Base-by-base conservation (phyloP, 1,140 invertebrate genomes). In the Drosophila azteca region DNA sequence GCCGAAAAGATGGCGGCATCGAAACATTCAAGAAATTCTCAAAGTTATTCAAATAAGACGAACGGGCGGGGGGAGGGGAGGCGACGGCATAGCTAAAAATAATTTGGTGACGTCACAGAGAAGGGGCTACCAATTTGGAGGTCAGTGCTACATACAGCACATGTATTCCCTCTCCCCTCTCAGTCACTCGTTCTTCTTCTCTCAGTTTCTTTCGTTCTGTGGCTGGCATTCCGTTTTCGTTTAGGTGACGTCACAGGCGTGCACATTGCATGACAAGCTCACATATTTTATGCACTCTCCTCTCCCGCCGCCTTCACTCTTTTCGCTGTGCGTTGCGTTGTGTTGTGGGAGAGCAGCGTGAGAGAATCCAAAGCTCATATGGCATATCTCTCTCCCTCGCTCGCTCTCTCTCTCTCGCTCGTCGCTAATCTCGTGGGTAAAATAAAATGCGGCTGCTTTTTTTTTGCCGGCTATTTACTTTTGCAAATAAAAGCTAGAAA, bases 31-130 rank as follows among this genome's bases (percentile, higher is more conserved):
- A 57, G 43, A 41, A 44, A 62, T 29, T 55, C 11, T 35, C 11
- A 39, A 39, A 39, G 4, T 13, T 13, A 39, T 13, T 13, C 11
- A 39, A 13, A 39, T 39, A 11, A 20, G 43, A 24, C 11, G 63
- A 61, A 48, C 29, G 13, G 26, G 22, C n/a, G 20, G 7, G 48
- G 7, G 48, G 49, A 41, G 24, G 44, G n/a, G 49, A 60, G 46
- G 39, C 54, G 50, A 74, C 61, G 77, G 63, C 58, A 85, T 78
- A 58, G 75, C 78, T 85, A 85, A 59, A 87, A 87, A 81, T 85
- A 85, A 75, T 74, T 71, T 48, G 69, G 67, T 85, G 81, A 85
- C 81, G 81, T 85, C 82, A 85, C 74, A 22, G 22, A 46, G 22
- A 44, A 53, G 62, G 48, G 43, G 22, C 29, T 26, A 41, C 45